Conservation (phyloP, 2,888 invertebrate genomes). For the Teinopalpus imperialis region DNA sequence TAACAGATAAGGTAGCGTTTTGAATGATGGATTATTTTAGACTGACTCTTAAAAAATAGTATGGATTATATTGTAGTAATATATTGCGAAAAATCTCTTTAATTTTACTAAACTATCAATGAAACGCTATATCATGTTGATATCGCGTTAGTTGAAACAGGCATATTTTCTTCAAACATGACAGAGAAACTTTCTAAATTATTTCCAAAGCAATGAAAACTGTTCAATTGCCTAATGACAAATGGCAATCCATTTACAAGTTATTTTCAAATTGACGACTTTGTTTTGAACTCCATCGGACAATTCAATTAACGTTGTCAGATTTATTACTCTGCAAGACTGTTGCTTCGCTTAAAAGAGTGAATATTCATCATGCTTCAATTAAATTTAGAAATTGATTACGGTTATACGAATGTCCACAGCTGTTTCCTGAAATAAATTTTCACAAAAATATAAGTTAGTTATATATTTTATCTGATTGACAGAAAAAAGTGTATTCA, state of each 20-base stretch:
- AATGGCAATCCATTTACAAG: conserved; percentile 12
- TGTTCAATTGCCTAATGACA: conserved; percentile 11
- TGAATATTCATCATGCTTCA: conserved; percentile 14
- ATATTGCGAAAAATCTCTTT: too few species aligned
- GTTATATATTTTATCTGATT: too few species aligned
- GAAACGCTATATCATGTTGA: too few species aligned
- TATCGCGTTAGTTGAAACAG: too few species aligned
- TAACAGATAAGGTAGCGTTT: too few species aligned
- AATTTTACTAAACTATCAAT: too few species aligned
- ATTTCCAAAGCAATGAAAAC: conserved; percentile 5
- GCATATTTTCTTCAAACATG: not conserved
- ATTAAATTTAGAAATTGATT: conserved; percentile 12
- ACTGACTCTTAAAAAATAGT: too few species aligned
- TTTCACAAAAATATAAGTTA: too few species aligned
- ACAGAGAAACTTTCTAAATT: conserved; percentile 5
- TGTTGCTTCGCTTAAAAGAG: conserved; percentile 4
- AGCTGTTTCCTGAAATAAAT: conserved; percentile 1
- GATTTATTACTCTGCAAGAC: conserved; percentile 17
- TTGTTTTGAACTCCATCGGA: conserved; percentile 23
- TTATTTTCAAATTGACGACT: conserved; percentile 22
- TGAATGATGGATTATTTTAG: too few species aligned
- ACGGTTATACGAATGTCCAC: conserved; percentile 6
- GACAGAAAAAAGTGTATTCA: too few species aligned
- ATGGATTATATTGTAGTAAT: too few species aligned
- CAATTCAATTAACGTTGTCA: conserved; percentile 21